Evolutionary conservation across 1,140 invertebrate genomes (phyloP), one percentile per base, ranked within the genome.

Genomic region (Leptopilina clavipes): DNA sequence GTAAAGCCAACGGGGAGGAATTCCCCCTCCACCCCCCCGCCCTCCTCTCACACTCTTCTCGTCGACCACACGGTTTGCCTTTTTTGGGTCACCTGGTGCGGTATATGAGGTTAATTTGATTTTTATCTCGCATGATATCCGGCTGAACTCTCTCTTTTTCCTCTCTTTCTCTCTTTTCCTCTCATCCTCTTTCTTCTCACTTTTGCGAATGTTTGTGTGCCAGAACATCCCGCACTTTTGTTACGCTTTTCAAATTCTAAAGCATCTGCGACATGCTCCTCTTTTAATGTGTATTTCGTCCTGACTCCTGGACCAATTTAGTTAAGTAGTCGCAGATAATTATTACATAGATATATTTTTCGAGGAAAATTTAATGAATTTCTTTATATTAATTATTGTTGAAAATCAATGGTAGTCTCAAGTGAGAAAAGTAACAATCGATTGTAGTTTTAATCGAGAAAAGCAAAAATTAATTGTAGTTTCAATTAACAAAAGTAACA

Each of bases 71-170:
- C 70, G 70, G 72, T 76, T 40, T 75, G 77, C 78, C 81, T 84
- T 76, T 84, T 83, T 86, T 76, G 81, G 82, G 75, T 84, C 81
- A 79, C 59, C 80, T 76, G 65, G 72, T 77, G 76, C 75, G 73
- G 76, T 70, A 85, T 79, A 85, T 76, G 78, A 80, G 83, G 84
- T 86, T 89, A 89, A 89, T 88, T 89, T 89, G 86, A 89, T 88
- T 88, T 88, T 88, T 88, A 89, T 89, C 87, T 84, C 72, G 75
- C 77, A 79, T 82, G 85, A 86, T 88, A 86, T 83, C 82, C 83
- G 79, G 54, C 74, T 78, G 70, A 82, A 75, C 81, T 81, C 73
- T 75, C 78, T 18, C 70, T 25, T 74, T 10, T 19, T 25, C 0
- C 56, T 19, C 22, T 18, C 56, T 1, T 8, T 8, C 59, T 7